Evolutionary conservation across 1,140 invertebrate genomes (phyloP), one percentile per base, ranked within the genome.

Genomic region (Goniozus legneri): DNA sequence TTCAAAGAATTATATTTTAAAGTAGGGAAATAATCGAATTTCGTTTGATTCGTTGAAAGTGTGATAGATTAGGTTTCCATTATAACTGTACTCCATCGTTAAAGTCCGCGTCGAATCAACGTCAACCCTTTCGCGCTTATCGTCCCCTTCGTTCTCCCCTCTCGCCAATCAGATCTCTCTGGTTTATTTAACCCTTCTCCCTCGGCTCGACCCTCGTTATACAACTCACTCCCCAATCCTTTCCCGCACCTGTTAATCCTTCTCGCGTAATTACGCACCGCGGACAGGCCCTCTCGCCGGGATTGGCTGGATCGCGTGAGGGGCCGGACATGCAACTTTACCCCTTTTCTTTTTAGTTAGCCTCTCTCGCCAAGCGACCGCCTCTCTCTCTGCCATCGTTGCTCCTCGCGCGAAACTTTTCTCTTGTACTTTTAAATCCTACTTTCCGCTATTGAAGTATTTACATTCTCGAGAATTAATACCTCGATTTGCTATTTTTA

Each of bases 171-270:
- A 49, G 45, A 50, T 18, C 41, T 36, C 44, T 52, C 35, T 48
- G 60, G 67, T 70, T 67, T 56, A 55, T 58, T 65, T 62, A 67
- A 65, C 60, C 63, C 67, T 67, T 69, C 57, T 58, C 42, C 46
- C 50, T 45, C 19, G 37, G 41, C 34, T 18, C 45, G 31, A 18
- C 32, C 18, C 31, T 39, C 51, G 32, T 18, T n/a, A 12, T 43
- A 18, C 30, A 2, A 30, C 33, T 32, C 8, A 15, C 18, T 30
- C 19, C 20, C 41, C 44, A 64, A 62, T 47, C 57, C 56, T 60
- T 58, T 62, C 56, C 52, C 34, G 52, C 64, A 68, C 65, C 66
- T 69, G 67, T 52, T 37, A 54, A 51, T 57, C 40, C 54, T 54
- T 52, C 56, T 60, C 42, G 47, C 64, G 61, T 69, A 72, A 72